phyloP scores from a whole-genome alignment of 1,140 invertebrate species.

The Phymorhynchus buccinoides region DNA sequence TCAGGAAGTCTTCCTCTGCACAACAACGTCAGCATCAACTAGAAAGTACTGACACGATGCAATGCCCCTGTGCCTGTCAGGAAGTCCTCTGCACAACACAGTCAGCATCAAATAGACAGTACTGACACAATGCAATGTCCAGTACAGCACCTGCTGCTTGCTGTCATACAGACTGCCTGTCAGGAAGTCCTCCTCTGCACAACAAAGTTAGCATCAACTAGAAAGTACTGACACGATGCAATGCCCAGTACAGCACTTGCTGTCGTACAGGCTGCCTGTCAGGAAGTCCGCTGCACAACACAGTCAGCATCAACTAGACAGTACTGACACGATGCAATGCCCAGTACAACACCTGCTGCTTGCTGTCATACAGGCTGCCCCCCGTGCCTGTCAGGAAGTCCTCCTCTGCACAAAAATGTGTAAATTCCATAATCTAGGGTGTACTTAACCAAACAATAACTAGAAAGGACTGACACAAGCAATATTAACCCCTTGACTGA shows the following conservation, averaged over 20 bases:
- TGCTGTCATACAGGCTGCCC: constrained; percentile 81
- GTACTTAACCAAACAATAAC: no score
- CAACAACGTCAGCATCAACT: no score
- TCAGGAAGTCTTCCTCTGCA: constrained; percentile 66
- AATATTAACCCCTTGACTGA: no score
- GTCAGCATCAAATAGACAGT: no score
- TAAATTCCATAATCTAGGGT: no score
- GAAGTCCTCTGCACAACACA: constrained; percentile 65
- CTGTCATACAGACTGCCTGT: constrained; percentile 82
- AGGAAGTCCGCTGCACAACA: constrained; percentile 65
- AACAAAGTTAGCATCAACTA: no score
- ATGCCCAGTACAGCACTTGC: constrained; percentile 94
- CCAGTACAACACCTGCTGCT: constrained; percentile 90
- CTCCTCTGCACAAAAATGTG: constrained; percentile 63
- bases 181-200: constrained; percentile 64
- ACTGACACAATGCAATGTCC: no score
- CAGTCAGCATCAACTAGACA: no score
- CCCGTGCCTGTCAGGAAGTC: constrained; percentile 75
- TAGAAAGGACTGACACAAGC: no score
- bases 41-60: no score
- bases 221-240: no score
- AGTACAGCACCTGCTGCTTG: constrained; percentile 86
- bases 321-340: no score
- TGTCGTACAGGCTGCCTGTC: constrained; percentile 81
- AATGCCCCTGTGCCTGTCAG: constrained; percentile 81